Percentiles rank a stretch among this genome's conserved stretches.
phyloP scores from a whole-genome alignment of 2,888 invertebrate genomes.

The Allolobophora icterica region DNA sequence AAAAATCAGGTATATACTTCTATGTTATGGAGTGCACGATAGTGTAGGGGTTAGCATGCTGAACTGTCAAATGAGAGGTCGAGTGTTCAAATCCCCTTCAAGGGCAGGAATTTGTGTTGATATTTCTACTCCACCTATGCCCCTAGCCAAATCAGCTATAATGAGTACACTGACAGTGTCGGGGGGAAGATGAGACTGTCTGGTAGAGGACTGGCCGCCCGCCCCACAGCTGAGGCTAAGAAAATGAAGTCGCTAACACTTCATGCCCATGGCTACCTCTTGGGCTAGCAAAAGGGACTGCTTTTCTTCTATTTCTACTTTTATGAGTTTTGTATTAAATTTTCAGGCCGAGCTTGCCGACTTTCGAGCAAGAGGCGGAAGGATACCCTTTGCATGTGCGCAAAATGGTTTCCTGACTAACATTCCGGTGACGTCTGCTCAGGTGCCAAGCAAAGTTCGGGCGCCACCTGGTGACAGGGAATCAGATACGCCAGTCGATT shows the following conservation, averaged over 20 bases:
- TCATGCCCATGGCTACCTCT: background rate
- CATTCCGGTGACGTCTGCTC: background rate
- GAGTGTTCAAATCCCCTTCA: no score
- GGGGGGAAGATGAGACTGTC: no score
- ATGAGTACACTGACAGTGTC: no score
- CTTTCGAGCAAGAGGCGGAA: slow-evolving; percentile 84
- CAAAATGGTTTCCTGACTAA: background rate
- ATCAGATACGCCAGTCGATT: slow-evolving; percentile 53
- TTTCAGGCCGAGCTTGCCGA: slow-evolving; percentile 77
- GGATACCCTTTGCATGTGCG: slow-evolving; percentile 55
- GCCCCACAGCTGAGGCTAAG: no score
- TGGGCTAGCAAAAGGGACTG: background rate
- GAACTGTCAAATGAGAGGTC: no score
- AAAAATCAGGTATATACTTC: background rate
- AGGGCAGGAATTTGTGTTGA: no score
- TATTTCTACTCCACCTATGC: no score
- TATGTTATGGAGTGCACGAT: no score
- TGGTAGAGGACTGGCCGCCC: no score
- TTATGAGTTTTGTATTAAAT: background rate
- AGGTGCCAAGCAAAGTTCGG: background rate
- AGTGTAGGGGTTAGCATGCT: no score
- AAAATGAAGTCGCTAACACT: background rate
- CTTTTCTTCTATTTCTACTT: background rate
- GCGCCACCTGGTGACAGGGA: background rate
- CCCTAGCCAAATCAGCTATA: no score